These are phyloP conservation scores for Urocyon cinereoargenteus DNA, from an alignment of 2,797 vertebrate genomes.

Conservation along the genomic window DNA sequence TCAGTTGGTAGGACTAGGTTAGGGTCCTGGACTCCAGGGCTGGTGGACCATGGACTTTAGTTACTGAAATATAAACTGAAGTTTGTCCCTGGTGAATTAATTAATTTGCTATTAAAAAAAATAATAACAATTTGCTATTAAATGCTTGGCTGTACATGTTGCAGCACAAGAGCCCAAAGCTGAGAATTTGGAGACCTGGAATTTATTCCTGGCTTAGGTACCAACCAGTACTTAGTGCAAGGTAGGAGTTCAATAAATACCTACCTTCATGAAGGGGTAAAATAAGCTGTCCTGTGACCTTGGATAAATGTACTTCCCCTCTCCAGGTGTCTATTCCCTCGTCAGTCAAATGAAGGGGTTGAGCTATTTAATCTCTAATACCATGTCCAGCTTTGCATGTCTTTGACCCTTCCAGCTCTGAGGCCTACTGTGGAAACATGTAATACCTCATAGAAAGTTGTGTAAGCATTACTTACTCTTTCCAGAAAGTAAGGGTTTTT, in stretches of 20 bases:
- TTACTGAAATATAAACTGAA: neutral
- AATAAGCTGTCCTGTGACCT: neutral
- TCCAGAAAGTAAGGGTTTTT: constrained; percentile 5
- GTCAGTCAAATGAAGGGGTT: neutral
- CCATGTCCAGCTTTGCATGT: neutral
- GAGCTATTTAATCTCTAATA: neutral
- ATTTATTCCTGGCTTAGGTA: neutral
- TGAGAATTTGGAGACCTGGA: neutral
- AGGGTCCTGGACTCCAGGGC: neutral
- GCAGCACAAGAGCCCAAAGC: neutral
- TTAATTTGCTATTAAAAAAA: too few relatives aligned
- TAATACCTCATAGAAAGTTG: neutral
- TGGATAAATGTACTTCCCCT: neutral
- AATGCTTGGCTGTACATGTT: neutral
- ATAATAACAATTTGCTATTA: neutral
- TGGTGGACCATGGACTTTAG: neutral
- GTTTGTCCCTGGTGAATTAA: neutral
- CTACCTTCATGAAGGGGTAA: neutral
- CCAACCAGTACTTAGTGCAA: neutral
- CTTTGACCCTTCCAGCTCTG: neutral
- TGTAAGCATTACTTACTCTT: neutral
- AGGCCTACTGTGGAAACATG: neutral
- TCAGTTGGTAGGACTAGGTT: constrained; percentile 2
- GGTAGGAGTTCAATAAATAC: constrained; percentile 28
- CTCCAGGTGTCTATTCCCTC: neutral